Percentiles rank a stretch among this genome's conserved stretches.
Evolutionary conservation across 2,888 invertebrate species (phyloP).

Genomic region (Microctonus brassicae): DNA sequence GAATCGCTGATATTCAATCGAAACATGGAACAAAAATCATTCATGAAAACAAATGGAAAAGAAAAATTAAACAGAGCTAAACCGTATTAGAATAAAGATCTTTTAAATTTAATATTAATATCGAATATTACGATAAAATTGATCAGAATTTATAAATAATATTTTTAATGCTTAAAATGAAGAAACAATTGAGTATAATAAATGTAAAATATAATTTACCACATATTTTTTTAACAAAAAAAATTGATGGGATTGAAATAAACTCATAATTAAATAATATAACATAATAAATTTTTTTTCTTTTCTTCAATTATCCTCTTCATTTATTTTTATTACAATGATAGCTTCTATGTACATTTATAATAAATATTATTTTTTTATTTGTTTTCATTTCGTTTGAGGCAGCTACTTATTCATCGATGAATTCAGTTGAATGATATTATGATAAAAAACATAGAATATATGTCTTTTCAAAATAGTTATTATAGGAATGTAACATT

Average conservation of each 20-base stretch:
- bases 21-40: slow-evolving; percentile 50
- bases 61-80: slow-evolving; percentile 60
- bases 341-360: slow-evolving; percentile 66
- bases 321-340: slow-evolving; percentile 64
- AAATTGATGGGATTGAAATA: background rate
- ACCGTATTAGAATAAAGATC: slow-evolving; percentile 55
- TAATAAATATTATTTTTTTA: slow-evolving; percentile 66
- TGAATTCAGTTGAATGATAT: slow-evolving; percentile 42
- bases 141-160: background rate
- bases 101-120: background rate
- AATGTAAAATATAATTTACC: slow-evolving; percentile 3
- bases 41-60: slow-evolving; percentile 57
- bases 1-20: slow-evolving; percentile 43
- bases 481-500: slow-evolving; percentile 40
- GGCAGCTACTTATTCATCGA: slow-evolving; percentile 59
- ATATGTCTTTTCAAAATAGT: slow-evolving; percentile 45
- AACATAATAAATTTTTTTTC: slow-evolving; percentile 24
- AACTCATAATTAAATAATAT: slow-evolving; percentile 12
- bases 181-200: background rate
- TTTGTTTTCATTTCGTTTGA: slow-evolving; percentile 60
- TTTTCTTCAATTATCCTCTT: slow-evolving; percentile 50
- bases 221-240: background rate
- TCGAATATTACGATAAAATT: background rate
- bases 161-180: background rate
- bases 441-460: slow-evolving; percentile 46